Evolutionary conservation across 2,113 vertebrate genomes (phyloP), one percentile per base, ranked within the genome.

Genomic region (Thermophis baileyi): DNA sequence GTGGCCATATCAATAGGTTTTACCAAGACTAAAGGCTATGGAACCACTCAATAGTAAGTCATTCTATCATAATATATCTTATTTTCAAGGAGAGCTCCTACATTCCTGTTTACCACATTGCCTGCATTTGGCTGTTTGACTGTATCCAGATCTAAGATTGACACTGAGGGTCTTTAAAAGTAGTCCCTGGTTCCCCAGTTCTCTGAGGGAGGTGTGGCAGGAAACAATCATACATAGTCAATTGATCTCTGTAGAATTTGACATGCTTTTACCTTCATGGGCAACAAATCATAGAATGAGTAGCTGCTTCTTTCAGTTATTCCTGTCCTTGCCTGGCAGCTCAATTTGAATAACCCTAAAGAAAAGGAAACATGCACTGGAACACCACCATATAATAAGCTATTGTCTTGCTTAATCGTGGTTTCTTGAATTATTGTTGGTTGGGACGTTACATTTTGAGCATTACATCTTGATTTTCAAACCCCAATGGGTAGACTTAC

Each of bases 1-100:
- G 99, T 99, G 96, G 99, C 99, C 88, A 99, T 99, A 94, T 99
- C 99, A 91, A 99, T 99, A 98, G 99, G 99, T 97, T 99, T 99
- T 97, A 99, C 99, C 94, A 99, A 99, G 98, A 99, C 99, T 85
- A 99, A 99, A 96, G 99, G 99, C 98, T 99, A 99, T 74, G 99
- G 99, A 96, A 99, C 99, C 89, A 98, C 98, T 92, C 98, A 99
- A 95, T 99, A 99, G 99, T 99, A 99, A 99, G 99, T 98, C 95
- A 95, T 93, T 98, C 97, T 85, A 87, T 89, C 93, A 94, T 96
- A 95, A 95, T 95, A 93, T 94, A 55, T 85, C 54, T 74, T 0
- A 25, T 95, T 95, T 85, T 93, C 89, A 54, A 85, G 92, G 90
- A 87, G 30, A 93, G 51, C 47, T 40, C 30, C 91, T 25, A 57